These are phyloP conservation scores for Euplexia lucipara DNA, from an alignment of 2,888 invertebrate genomes.

Conservation along the genomic window DNA sequence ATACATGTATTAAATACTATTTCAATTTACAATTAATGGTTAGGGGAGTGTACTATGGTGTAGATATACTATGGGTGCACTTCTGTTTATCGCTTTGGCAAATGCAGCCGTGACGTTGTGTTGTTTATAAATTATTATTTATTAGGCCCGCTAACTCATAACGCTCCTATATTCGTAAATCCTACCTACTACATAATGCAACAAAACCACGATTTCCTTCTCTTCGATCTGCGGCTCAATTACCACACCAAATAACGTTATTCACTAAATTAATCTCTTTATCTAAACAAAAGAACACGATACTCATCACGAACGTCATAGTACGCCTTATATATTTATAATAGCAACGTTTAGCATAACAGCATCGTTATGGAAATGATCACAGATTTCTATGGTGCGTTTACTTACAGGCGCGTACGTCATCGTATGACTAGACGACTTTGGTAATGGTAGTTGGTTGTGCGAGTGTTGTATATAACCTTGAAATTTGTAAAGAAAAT, in stretches of 20 bases:
- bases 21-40: no score
- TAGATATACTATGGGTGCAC: no score
- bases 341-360: conserved; percentile 59
- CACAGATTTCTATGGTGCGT: conserved; percentile 36
- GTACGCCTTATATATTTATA: conserved; percentile 49
- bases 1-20: no score
- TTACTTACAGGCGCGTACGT: conserved; percentile 30
- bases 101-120: no score
- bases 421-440: conserved; percentile 14
- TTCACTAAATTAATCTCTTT: conserved; percentile 11
- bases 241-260: conserved; percentile 7
- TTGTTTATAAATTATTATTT: no score
- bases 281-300: conserved; percentile 26
- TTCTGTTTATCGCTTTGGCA: no score
- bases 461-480: neutral
- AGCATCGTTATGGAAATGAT: conserved; percentile 58
- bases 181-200: no score
- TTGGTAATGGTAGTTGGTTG: neutral
- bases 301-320: conserved; percentile 38
- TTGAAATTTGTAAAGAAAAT: neutral
- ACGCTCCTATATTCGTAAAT: no score
- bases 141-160: no score
- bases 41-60: no score
- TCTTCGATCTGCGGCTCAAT: neutral
- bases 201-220: no score